Base-by-base conservation (phyloP, 2,888 invertebrate species). In the Charanyca ferruginea region DNA sequence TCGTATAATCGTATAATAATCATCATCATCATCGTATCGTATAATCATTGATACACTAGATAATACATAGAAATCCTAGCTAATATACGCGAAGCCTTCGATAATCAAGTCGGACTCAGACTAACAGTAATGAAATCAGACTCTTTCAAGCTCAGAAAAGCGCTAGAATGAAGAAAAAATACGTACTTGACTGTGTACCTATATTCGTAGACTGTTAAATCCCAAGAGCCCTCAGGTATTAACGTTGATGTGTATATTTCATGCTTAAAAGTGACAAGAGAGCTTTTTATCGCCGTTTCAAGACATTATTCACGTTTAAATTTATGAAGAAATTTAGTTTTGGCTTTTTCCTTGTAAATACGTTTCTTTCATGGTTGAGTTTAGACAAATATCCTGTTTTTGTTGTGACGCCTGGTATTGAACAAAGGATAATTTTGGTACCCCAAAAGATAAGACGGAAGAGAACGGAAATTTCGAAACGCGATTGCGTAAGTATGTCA, bases 261-360 rank as follows among this genome's bases (percentile, higher is more conserved):
- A 73, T 73, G 49, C 76, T 76, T 62, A 73, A 68, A n/a, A 68
- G 61, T 62, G 76, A 73, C 77, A 68, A 61, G 20, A 49, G 51
- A n/a, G 68, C 54, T 68, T 73, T 72, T 64, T 73, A 69, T 64
- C 61, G 35, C 45, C 44, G 48, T 28, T 59, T 41, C 45, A 55
- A 22, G 16, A 59, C 64, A 73, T 76, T 73, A 68, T 73, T 76
- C 41, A 77, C 41, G 18, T 47, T 45, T 45, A 55, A 68, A 77
- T 77, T 77, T 77, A 77, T 76, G 52, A 59, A 28, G 60, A 66
- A 47, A 48, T 58, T 71, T 71, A 54, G 61, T 71, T 71, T 49
- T 60, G 52, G 25, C 63, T 62, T 59, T 75, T 68, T 61, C 54
- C n/a, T 57, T 48, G 53, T 61, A 58, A 65, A 76, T 47, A 57